Percentiles rank a stretch among this genome's conserved stretches.
Evolutionary conservation across 1,140 invertebrate species (phyloP).

Genomic region (Ostrea edulis): DNA sequence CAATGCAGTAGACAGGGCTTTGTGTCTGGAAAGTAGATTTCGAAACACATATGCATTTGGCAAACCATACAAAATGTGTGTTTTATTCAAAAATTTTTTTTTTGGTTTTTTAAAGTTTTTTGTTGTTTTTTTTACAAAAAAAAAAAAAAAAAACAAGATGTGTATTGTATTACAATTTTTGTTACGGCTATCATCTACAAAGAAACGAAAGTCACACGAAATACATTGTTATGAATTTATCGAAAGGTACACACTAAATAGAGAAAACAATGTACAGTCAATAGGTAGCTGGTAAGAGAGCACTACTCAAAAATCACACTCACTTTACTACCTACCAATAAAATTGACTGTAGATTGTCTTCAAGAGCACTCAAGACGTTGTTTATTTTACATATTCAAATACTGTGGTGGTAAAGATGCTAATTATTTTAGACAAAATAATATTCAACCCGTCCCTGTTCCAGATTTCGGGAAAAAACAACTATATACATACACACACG

Average conservation of each 20-base stretch:
- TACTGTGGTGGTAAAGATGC: conserved; percentile 42
- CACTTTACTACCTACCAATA: background rate
- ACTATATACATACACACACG: conserved; percentile 38
- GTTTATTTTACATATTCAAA: conserved; percentile 40
- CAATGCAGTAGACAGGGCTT: background rate
- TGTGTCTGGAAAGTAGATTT: background rate
- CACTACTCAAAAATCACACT: background rate
- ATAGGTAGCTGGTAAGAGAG: background rate
- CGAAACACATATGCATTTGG: background rate
- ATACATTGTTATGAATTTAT: conserved; percentile 34
- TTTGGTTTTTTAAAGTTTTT: no score
- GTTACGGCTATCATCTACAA: conserved; percentile 14
- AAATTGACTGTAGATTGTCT: background rate
- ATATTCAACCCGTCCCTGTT: conserved; percentile 39
- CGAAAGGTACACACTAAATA: conserved; percentile 35
- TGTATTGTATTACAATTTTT: conserved; percentile 18
- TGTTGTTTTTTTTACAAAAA: no score
- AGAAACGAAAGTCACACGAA: conserved; percentile 15
- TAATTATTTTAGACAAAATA: conserved; percentile 30
- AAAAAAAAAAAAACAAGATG: background rate
- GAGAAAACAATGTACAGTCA: conserved; percentile 5
- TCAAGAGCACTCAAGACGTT: conserved; percentile 36
- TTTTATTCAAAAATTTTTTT: background rate
- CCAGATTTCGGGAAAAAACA: conserved; percentile 24
- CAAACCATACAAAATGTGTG: conserved; percentile 1